These are phyloP conservation scores for Steinernema feltiae DNA, from an alignment of 1,140 invertebrate species.

Conservation along the genomic window DNA sequence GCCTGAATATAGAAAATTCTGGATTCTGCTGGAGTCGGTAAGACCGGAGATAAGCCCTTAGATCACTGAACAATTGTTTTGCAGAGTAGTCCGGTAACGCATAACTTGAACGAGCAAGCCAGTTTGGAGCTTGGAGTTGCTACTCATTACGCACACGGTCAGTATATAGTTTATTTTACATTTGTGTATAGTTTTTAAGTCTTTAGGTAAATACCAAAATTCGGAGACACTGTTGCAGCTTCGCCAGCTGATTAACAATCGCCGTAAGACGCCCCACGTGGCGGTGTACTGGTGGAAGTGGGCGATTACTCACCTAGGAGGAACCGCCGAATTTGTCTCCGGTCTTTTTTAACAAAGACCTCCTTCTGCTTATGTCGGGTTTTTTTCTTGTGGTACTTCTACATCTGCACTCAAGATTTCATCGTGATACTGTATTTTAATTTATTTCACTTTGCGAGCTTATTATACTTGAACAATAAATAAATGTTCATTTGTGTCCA, in stretches of 20 bases:
- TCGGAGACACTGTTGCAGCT: slow-evolving; percentile 49
- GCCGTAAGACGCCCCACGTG: slow-evolving; percentile 46
- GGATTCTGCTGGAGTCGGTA: slow-evolving; percentile 51
- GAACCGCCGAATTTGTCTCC: slow-evolving; percentile 38
- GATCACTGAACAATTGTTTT: background rate
- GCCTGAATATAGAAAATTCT: slow-evolving; percentile 45
- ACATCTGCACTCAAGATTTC: background rate
- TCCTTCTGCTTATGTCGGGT: background rate
- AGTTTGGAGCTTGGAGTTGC: slow-evolving; percentile 52
- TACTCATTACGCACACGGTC: slow-evolving; percentile 55
- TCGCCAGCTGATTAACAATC: slow-evolving; percentile 41
- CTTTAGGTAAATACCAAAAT: slow-evolving; percentile 46
- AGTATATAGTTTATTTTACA: background rate
- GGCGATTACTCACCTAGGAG: slow-evolving; percentile 48
- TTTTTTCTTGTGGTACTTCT: background rate
- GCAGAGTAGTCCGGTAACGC: background rate
- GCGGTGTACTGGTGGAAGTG: slow-evolving; percentile 57
- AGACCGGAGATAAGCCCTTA: slow-evolving; percentile 13
- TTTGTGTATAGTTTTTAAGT: slow-evolving; percentile 18
- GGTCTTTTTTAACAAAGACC: slow-evolving; percentile 3
- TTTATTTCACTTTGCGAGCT: too few species aligned
- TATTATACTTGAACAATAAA: too few species aligned
- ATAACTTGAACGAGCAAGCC: slow-evolving; percentile 29
- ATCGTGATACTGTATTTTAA: too few species aligned
- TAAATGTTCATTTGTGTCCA: too few species aligned